Conservation (phyloP, 2,888 invertebrate species). For the Himalopsyche tibetana region DNA sequence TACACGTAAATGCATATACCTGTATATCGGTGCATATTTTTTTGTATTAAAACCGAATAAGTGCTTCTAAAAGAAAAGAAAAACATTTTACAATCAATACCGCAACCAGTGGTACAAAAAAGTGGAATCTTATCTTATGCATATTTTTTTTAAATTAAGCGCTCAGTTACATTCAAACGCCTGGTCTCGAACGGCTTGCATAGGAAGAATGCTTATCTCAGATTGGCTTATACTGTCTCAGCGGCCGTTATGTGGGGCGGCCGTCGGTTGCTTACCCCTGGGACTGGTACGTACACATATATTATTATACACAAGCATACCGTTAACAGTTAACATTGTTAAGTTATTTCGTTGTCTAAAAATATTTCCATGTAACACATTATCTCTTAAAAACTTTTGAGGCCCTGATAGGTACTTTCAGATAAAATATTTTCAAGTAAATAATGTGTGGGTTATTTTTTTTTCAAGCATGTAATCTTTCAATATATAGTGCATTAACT, state of each 20-base stretch:
- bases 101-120: too few species aligned
- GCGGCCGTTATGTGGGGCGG: constrained; percentile 22
- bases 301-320: constrained; percentile 5
- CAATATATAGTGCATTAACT: too few species aligned
- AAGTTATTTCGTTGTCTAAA: not conserved
- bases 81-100: too few species aligned
- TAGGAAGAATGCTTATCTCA: constrained; percentile 52
- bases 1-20: too few species aligned
- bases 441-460: too few species aligned
- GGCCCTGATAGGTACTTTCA: too few species aligned
- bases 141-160: not conserved
- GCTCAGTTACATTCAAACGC: not conserved
- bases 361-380: not conserved
- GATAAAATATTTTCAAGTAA: too few species aligned
- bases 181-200: not conserved
- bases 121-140: too few species aligned
- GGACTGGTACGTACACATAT: not conserved
- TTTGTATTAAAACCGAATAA: too few species aligned
- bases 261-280: constrained; percentile 1
- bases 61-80: too few species aligned
- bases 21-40: too few species aligned
- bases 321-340: constrained; percentile 11
- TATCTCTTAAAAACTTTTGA: not conserved
- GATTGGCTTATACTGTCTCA: constrained; percentile 57
- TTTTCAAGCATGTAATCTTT: too few species aligned